Base-by-base conservation (phyloP, 2,797 vertebrate species). In the Acrocephalus scirpaceus region DNA sequence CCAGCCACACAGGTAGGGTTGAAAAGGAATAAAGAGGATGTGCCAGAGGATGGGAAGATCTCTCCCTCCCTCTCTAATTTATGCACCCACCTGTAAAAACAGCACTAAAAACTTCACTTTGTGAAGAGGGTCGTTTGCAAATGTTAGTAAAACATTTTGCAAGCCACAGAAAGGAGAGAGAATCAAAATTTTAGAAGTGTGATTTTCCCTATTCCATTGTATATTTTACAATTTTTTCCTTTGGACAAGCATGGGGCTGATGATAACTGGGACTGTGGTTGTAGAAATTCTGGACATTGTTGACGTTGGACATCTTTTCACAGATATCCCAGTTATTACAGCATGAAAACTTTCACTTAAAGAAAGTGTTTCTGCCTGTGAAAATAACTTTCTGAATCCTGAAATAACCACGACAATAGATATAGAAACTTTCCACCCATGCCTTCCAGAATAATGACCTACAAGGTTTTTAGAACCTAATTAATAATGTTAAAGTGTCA, bases 181-280 rank as follows among this genome's bases (percentile, higher is more conserved):
- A 61, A 75, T 17, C 4, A 26, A 15, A 25, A 1, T 15, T 65
- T 56, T 21, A 2, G 2, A 47, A 30, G 1, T 5, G 15, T 15
- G 4, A 25, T 81, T 81, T 93, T 61, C 54, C 9, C 56, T 51
- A 47, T 19, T 10, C 11, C 2, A 0, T 18, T 32, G 25, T 36
- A 82, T 44, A 9, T 67, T 87, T 89, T 44, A 71, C 30, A 54
- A 7, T 34, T 71, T 5, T 47, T 82, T 84, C 38, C 38, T 48
- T 18, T 57, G 57, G 9, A 7, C 3, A 3, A 66, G n/a, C 16
- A 25, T 8, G 25, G 29, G 21, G 11, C 48, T 65, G 20, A 16
- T 56, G 15, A 50, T 36, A 61, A 50, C 2, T 19, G 8, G 17
- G 6, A 4, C 16, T 38, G 7, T 25, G 18, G 5, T 10, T 15